Evolutionary conservation across 2,113 vertebrate genomes (phyloP).

Genomic region (Nesoenas mayeri): DNA sequence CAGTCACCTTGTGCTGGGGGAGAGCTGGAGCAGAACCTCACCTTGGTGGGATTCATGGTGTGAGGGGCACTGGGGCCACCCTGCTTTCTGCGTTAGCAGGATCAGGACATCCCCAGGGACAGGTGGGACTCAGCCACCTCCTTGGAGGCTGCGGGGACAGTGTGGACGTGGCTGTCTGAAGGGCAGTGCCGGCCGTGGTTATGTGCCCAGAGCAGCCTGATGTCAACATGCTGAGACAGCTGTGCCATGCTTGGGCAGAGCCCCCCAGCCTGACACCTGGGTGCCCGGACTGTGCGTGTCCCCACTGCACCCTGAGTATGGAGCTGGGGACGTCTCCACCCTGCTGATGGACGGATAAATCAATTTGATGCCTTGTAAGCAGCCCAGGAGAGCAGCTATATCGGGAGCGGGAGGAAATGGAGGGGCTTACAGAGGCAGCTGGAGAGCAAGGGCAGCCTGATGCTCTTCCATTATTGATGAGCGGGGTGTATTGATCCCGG

Average conservation of each 20-base stretch:
- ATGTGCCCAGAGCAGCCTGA: background rate
- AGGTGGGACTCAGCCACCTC: background rate
- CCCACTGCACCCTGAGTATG: accelerated
- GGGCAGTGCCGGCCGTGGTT: background rate
- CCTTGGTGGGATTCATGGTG: accelerated
- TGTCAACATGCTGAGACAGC: accelerated
- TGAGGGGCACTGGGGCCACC: too few relatives aligned
- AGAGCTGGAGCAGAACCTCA: background rate
- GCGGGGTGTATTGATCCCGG: slow-evolving; percentile 36
- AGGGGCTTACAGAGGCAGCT: slow-evolving; percentile 21
- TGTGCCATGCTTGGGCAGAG: accelerated
- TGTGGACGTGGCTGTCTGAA: background rate
- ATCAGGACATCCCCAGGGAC: accelerated
- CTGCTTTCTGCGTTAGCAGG: background rate
- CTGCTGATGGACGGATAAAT: slow-evolving; percentile 35
- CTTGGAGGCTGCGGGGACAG: background rate
- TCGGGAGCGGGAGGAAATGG: slow-evolving; percentile 15
- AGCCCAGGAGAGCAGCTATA: slow-evolving; percentile 6
- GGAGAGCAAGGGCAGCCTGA: slow-evolving; percentile 53
- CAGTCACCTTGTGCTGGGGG: accelerated
- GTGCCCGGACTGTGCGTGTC: accelerated
- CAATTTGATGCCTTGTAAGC: background rate
- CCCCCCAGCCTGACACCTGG: background rate
- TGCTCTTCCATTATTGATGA: slow-evolving; percentile 64
- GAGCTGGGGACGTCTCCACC: background rate